Base-by-base conservation (phyloP, 2,797 vertebrate genomes). In the Synanceia verrucosa region DNA sequence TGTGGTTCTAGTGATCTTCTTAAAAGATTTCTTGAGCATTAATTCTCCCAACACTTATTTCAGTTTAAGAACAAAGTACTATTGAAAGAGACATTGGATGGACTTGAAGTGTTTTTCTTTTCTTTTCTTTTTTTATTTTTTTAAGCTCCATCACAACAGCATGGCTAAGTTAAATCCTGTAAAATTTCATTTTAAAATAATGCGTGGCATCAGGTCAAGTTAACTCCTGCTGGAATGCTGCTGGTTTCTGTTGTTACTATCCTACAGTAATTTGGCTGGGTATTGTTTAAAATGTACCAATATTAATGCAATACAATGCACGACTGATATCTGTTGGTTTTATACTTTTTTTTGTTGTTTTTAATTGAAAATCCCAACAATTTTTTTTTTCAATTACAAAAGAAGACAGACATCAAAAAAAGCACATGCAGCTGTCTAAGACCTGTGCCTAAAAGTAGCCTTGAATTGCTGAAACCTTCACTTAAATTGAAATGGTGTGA, bases 21-120 rank as follows among this genome's bases (percentile, higher is more conserved):
- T 14, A 33, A 26, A 64, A 53, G 50, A 33, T 73, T 48, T 61
- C 26, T 34, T 70, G 2, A 46, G 26, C 47, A 31, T 58, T 13
- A 24, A n/a, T n/a, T 31, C 37, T 55, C 60, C 58, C 16, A 47
- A 47, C 24, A 51, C 14, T n/a, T n/a, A n/a, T n/a, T n/a, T n/a
- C n/a, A n/a, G n/a, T n/a, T n/a, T n/a, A n/a, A n/a, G n/a, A n/a
- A n/a, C 41, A 4, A 44, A 24, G 3, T 2, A 26, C 0, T 39
- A 44, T 31, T 67, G 19, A 59, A 57, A 56, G 14, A 58, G n/a
- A n/a, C n/a, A n/a, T n/a, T n/a, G n/a, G n/a, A n/a, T n/a, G n/a
- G n/a, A n/a, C n/a, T n/a, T n/a, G n/a, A n/a, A n/a, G n/a, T n/a
- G n/a, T n/a, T n/a, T n/a, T n/a, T n/a, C n/a, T n/a, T n/a, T n/a